Evolutionary conservation across 2,888 invertebrate genomes (phyloP), one percentile per base, ranked within the genome.

Genomic region (Nebria salina): DNA sequence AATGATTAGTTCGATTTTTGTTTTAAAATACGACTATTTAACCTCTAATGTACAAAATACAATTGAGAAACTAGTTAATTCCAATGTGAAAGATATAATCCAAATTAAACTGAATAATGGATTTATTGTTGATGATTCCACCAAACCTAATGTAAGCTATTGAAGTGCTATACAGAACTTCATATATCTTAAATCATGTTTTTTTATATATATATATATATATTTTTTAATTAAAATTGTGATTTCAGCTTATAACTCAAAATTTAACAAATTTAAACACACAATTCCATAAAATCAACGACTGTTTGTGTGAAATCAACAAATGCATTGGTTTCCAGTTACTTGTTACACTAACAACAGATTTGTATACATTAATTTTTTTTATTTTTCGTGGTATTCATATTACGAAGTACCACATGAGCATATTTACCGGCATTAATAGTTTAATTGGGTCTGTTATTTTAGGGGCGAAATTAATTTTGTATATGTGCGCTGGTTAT

Each of bases 321-420:
- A 43, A 25, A 66, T 73, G 79, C 41, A 79, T 79, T 13, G 79
- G 79, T 43, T 79, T 79, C 54, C 79, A 79, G 66, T 43, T 79
- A 25, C 15, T 79, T 9, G 7, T 79, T 11, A 73, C 79, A 13
- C 64, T 79, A 34, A 74, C 79, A 0, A 73, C 73, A 0, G 73
- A 73, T 68, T 34, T 79, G 13, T 79, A 79, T 66, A 79, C 74
- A 43, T 74, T 79, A 25, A 79, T 79, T 25, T 79, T 68, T 66
- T 79, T 75, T 68, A 74, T 79, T 74, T 79, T 79, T 43, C 73
- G 79, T 20, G 79, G 73, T n/a, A 74, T 79, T 42, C 65, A 73
- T 13, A 26, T 74, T 9, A 73, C 73, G 65, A 73, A 73, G 42
- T 74, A 79, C 54, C 73, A 79, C 13, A 66, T 65, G 65, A 73